These are phyloP conservation scores for Epiblema foenella DNA, from an alignment of 2,888 invertebrate species.

Conservation along the genomic window DNA sequence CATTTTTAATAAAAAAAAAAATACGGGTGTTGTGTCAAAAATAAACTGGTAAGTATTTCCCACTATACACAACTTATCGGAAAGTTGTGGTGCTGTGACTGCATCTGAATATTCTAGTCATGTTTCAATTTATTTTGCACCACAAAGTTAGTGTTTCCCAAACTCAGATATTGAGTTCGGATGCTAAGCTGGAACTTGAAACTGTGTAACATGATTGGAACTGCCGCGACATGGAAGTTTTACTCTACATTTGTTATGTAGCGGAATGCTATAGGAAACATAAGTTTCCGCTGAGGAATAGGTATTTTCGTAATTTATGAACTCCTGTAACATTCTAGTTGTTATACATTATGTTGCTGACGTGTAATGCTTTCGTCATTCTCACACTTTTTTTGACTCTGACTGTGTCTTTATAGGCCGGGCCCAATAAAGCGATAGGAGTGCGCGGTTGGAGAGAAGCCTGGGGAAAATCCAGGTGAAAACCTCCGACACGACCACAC, in stretches of 20 bases:
- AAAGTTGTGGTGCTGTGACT: neutral
- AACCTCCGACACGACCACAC: too few species aligned
- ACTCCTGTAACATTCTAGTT: too few species aligned
- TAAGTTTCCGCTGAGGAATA: neutral
- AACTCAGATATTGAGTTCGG: constrained; percentile 1
- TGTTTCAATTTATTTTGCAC: constrained; percentile 7
- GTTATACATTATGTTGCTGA: too few species aligned
- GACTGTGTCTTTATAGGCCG: too few species aligned
- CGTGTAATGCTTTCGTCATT: too few species aligned
- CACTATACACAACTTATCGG: neutral
- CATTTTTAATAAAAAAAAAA: too few species aligned
- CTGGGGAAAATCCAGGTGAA: too few species aligned
- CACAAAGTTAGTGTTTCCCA: neutral
- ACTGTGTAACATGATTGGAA: constrained; percentile 3
- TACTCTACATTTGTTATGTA: neutral
- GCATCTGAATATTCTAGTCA: neutral
- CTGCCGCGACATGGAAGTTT: neutral
- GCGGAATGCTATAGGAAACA: neutral
- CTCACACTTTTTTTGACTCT: too few species aligned
- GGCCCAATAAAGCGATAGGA: too few species aligned
- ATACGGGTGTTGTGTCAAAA: too few species aligned
- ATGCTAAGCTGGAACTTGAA: constrained; percentile 3
- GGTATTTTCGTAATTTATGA: too few species aligned
- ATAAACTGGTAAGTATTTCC: neutral
- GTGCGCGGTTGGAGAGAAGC: too few species aligned